Evolutionary conservation across 2,797 vertebrate species (phyloP).

Genomic region (Lophura swinhoii): DNA sequence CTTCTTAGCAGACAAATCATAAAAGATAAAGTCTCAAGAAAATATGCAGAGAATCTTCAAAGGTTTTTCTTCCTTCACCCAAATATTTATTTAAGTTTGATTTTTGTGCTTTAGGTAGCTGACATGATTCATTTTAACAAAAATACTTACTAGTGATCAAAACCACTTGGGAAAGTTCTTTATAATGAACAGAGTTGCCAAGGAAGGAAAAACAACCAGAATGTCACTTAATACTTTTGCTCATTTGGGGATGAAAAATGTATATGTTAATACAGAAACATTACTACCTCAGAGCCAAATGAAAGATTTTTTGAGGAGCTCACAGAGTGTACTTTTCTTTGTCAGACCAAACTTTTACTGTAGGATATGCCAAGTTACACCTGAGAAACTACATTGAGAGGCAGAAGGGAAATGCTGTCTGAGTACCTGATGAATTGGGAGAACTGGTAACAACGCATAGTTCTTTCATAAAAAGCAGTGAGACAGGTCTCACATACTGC

Average conservation of each 20-base stretch:
- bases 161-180: constrained; percentile 28
- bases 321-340: not conserved
- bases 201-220: not conserved
- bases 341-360: not conserved
- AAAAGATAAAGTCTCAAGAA: not conserved
- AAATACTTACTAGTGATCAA: constrained; percentile 30
- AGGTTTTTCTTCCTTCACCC: not conserved
- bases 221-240: constrained; percentile 23
- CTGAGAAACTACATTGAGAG: not conserved
- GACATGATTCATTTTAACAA: not conserved
- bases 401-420: not conserved
- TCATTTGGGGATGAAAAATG: constrained; percentile 5
- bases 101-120: constrained; percentile 1
- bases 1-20: not conserved
- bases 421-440: not conserved
- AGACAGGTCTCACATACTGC: not conserved
- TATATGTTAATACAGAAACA: not conserved
- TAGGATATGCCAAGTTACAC: not conserved
- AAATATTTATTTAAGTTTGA: constrained; percentile 10
- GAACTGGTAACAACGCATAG: not conserved
- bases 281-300: not conserved
- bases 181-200: not conserved
- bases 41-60: constrained; percentile 7
- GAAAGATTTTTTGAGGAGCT: not conserved
- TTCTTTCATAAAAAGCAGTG: not conserved